Conservation (phyloP, 2,797 vertebrate genomes). For the Xiphorhynchus erythropygius region DNA sequence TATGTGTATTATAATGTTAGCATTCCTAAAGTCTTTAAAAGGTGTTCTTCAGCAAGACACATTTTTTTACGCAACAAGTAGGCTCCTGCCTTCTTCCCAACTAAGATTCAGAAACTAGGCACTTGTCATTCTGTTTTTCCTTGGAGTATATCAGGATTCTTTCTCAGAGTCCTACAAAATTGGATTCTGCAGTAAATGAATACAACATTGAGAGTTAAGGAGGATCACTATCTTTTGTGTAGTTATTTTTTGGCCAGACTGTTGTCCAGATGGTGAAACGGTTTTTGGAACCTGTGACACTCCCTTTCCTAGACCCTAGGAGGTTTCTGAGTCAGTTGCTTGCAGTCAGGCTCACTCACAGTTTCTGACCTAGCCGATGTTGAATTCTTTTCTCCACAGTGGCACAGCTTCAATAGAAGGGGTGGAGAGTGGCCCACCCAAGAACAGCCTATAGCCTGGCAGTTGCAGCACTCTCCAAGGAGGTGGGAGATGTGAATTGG, state of each 20-base stretch:
- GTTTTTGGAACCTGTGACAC: background rate
- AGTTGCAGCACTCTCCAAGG: constrained; percentile 45
- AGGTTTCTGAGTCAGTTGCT: background rate
- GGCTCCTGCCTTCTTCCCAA: background rate
- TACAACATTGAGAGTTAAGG: background rate
- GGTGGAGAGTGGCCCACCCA: constrained; percentile 72
- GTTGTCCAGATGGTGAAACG: background rate
- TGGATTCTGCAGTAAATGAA: background rate
- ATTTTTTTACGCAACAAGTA: background rate
- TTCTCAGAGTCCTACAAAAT: background rate
- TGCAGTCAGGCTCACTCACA: background rate
- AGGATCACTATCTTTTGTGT: background rate
- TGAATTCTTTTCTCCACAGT: constrained; percentile 53
- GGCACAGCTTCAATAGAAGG: constrained; percentile 63
- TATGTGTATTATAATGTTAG: background rate
- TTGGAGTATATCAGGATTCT: background rate
- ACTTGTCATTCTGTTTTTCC: background rate
- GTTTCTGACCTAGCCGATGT: constrained; percentile 57
- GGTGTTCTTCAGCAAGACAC: background rate
- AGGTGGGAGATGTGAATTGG: constrained; percentile 60
- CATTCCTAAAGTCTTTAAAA: background rate
- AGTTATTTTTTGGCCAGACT: background rate
- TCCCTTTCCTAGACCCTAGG: background rate
- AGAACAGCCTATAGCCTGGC: constrained; percentile 60
- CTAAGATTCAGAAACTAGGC: background rate